Conservation (phyloP, 2,113 vertebrate species). For the Anthoscopus minutus region DNA sequence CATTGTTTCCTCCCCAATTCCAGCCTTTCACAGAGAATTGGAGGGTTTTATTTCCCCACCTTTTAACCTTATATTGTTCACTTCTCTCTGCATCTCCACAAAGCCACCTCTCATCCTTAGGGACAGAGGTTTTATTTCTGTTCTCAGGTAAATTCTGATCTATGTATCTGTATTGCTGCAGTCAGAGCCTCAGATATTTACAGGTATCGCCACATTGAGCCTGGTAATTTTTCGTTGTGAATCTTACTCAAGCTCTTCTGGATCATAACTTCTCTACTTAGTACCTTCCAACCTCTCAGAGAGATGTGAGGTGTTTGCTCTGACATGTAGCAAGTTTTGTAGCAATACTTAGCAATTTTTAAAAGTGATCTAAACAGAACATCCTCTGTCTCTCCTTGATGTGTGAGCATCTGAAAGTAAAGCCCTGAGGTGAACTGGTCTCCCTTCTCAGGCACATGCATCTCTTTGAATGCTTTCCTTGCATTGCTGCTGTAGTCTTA, state of each 20-base stretch:
- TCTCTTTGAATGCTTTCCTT: neutral
- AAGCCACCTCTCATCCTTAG: neutral
- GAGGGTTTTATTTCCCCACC: neutral
- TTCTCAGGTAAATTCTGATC: neutral
- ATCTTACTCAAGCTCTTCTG: neutral
- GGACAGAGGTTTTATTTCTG: neutral
- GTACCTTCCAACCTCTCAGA: neutral
- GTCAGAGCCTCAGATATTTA: neutral
- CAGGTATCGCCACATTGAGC: neutral
- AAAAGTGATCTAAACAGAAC: neutral
- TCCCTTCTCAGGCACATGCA: neutral
- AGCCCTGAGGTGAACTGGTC: neutral
- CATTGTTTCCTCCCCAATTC: neutral
- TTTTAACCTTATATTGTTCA: neutral
- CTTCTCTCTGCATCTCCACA: neutral
- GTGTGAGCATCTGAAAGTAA: neutral
- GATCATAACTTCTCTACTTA: neutral
- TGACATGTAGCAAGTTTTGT: neutral
- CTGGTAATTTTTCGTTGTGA: neutral
- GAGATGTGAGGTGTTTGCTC: neutral
- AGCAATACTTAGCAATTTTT: neutral
- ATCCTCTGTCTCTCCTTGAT: neutral
- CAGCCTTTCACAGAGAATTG: neutral
- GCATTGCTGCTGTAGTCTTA: neutral
- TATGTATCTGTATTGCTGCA: neutral